These are phyloP conservation scores for Priocnemis perturbator DNA, from an alignment of 2,888 invertebrate species.

Conservation along the genomic window DNA sequence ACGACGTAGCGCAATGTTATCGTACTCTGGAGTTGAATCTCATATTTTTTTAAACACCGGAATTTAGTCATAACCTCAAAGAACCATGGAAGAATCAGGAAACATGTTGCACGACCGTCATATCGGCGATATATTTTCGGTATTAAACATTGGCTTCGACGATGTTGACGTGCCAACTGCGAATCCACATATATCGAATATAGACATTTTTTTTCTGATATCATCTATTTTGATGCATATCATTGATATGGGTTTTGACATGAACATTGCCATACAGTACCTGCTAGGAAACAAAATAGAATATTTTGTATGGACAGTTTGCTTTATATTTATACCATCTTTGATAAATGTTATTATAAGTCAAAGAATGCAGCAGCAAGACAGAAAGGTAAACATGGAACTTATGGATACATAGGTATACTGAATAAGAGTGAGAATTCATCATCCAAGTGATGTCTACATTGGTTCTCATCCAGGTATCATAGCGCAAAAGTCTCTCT, in stretches of 20 bases:
- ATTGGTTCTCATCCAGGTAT: no score
- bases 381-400: slow-evolving; percentile 60
- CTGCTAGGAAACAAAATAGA: slow-evolving; percentile 77
- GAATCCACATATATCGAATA: slow-evolving; percentile 72
- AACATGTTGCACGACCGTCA: slow-evolving; percentile 36
- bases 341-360: slow-evolving; percentile 86
- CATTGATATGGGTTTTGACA: slow-evolving; percentile 82
- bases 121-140: slow-evolving; percentile 52
- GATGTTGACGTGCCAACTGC: slow-evolving; percentile 63
- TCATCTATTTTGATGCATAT: slow-evolving; percentile 83
- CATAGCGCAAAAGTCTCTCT: no score
- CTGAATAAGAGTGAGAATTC: no score
- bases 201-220: slow-evolving; percentile 81
- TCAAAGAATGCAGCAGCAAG: slow-evolving; percentile 80
- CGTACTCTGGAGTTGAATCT: no score
- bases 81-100: slow-evolving; percentile 10
- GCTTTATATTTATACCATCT: slow-evolving; percentile 85
- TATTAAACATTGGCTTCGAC: slow-evolving; percentile 52
- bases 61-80: neutral
- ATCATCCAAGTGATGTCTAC: no score
- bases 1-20: no score
- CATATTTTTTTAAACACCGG: no score
- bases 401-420: neutral
- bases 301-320: slow-evolving; percentile 83
- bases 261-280: slow-evolving; percentile 83